These are phyloP conservation scores for Strix aluco DNA, from an alignment of 2,113 vertebrate genomes.

Conservation along the genomic window DNA sequence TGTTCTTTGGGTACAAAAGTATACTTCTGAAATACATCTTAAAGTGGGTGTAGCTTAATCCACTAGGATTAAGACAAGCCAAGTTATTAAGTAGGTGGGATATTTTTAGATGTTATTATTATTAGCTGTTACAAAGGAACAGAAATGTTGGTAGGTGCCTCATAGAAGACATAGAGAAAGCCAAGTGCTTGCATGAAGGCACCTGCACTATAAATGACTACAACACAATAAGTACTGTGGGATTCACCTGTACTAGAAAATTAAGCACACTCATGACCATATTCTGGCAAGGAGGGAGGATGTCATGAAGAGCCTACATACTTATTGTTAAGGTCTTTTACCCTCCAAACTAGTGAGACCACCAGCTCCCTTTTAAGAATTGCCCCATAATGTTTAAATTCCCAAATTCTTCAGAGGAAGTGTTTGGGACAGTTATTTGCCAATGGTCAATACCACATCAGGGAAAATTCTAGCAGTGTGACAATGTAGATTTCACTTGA, in stretches of 20 bases:
- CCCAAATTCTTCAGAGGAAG: not conserved
- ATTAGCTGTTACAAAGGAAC: not conserved
- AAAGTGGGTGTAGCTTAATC: not conserved
- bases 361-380: not conserved
- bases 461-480: not conserved
- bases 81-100: not conserved
- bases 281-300: not conserved
- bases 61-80: not conserved
- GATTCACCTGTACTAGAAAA: not conserved
- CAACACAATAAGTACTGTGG: not conserved
- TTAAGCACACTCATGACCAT: not conserved
- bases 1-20: fast-evolving
- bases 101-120: not conserved
- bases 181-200: not conserved
- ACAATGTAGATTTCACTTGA: not conserved
- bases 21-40: not conserved
- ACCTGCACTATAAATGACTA: not conserved
- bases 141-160: not conserved
- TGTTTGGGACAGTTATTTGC: not conserved
- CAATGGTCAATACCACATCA: not conserved
- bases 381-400: not conserved
- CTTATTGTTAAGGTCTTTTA: not conserved
- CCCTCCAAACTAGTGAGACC: not conserved
- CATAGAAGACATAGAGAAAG: fast-evolving
- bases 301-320: not conserved